Base-by-base conservation (phyloP, 2,888 invertebrate genomes). In the Drosophila yooni region DNA sequence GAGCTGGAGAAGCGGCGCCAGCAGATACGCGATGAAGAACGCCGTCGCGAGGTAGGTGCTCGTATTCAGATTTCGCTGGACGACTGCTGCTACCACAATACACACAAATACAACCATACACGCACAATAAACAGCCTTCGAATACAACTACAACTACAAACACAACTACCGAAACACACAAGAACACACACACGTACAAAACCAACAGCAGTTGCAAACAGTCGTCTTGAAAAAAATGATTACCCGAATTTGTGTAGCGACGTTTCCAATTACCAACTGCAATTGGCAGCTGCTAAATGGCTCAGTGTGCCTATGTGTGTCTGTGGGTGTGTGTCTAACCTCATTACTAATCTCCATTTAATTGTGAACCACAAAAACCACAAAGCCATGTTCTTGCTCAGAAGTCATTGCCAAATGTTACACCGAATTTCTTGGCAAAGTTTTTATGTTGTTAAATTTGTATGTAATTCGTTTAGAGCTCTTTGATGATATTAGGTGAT, bases 1-100 rank as follows among this genome's bases (percentile, higher is more conserved):
- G 99, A 99, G 94, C 95, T 99, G 94, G 98, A 99, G 94, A 95
- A 96, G 92, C 95, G 98, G 93, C 95, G 97, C 87, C 97, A 97
- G 91, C 96, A 97, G 91, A 97, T 98, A 93, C 95, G 97, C 89
- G 96, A 97, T 94, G 97, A 97, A 95, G 98, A 98, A 94, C 95
- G 96, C 90, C 96, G 96, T 92, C 95, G 98, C 95, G 98, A 99
- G 98, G 99, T 99, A 98, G 96, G 96, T 94, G 93, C 91, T 91
- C 89, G 89, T 89, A 80, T 88, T 86, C 91, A 88, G 73, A 81
- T 87, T 88, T 81, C 89, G 89, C 87, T 88, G 85, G 85, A 86
- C 85, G 85, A 86, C 85, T 86, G 85, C 85, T 86, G 85, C 85
- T 82, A 82, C 74, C 82, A 80, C 62, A 81, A 72, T 63, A 69